phyloP scores from a whole-genome alignment of 2,113 vertebrate genomes.

The Brachirus orientalis region DNA sequence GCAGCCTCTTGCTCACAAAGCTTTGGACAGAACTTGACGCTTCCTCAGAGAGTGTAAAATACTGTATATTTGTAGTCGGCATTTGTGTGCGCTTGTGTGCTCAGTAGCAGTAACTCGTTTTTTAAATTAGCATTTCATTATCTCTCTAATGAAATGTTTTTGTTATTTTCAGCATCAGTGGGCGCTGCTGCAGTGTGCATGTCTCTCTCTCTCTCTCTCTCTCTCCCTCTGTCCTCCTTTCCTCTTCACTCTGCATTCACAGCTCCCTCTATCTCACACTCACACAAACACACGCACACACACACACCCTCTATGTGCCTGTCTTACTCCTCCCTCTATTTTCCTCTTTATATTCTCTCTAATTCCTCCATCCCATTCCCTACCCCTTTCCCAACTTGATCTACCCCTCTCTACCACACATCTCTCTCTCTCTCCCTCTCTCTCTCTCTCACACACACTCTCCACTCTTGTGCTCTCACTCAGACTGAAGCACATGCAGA shows the following conservation, averaged over 20 bases:
- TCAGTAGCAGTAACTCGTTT: constrained; percentile 47
- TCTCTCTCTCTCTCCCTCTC: constrained; percentile 14
- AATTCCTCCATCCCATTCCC: constrained; percentile 77
- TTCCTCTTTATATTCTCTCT: constrained; percentile 64
- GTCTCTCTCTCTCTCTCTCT: constrained; percentile 40
- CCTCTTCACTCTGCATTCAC: constrained; percentile 36
- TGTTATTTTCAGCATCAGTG: constrained; percentile 77
- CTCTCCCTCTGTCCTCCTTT: constrained; percentile 64
- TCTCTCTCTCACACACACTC: constrained; percentile 25
- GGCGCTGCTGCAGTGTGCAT: constrained; percentile 71
- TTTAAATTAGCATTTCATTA: constrained; percentile 57
- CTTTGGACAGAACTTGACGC: constrained; percentile 33
- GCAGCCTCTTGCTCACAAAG: not conserved
- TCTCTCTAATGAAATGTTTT: constrained; percentile 65
- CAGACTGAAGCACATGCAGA: constrained; percentile 54
- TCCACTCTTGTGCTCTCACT: constrained; percentile 52
- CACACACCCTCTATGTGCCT: constrained; percentile 12
- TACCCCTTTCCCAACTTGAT: constrained; percentile 65
- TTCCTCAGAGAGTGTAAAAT: constrained; percentile 30
- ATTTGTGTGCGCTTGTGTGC: constrained; percentile 21
- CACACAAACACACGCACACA: constrained; percentile 10
- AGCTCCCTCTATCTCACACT: constrained; percentile 1
- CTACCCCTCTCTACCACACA: constrained; percentile 55
- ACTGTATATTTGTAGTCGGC: constrained; percentile 39
- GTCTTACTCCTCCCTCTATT: constrained; percentile 55